Base-by-base conservation (phyloP, 2,888 invertebrate species). In the Aspidiotus rigidus region DNA sequence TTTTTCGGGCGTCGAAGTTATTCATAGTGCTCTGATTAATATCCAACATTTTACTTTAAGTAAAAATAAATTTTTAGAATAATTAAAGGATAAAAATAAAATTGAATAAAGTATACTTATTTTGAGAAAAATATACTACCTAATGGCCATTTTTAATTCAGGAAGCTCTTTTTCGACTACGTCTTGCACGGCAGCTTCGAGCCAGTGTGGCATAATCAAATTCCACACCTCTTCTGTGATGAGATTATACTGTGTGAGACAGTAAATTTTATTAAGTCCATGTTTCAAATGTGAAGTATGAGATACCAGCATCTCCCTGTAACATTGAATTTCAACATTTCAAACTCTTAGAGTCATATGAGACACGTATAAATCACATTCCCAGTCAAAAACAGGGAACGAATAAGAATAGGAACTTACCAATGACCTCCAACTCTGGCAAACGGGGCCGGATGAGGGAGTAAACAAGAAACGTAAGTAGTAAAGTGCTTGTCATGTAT, bases 171-270 rank as follows among this genome's bases (percentile, higher is more conserved):
- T 89, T 77, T 93, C 90, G 0, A 91, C 90, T 0, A 93, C 91
- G 76, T 93, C 93, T 72, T 89, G 89, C 64, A 91, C 91, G 73
- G 99, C 93, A 0, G 96, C 93, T 79, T 97, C 96, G 88, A 99
- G 89, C 99, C 99, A 99, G 75, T 93, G 90, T 0, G 99, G 98
- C 93, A 99, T 99, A 28, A 99, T 93, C 77, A 89, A 89, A 77
- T 96, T 93, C 99, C 99, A 99, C 70, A 95, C 93, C 76, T 95
- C 93, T 73, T 91, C 88, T 0, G 93, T 93, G 73, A 99, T 92
- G 40, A 99, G 90, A 75, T 98, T 97, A 78, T 99, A 99, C 0
- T 99, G 98, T 44, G 98, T 94, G 72, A 99, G 80, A 77, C 97
- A 97, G 77, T 97, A 93, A 61, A 99, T 81, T 71, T 96, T 85